Evolutionary conservation across 2,888 invertebrate genomes (phyloP), one percentile per base, ranked within the genome.

Genomic region (Hetaerina titia): DNA sequence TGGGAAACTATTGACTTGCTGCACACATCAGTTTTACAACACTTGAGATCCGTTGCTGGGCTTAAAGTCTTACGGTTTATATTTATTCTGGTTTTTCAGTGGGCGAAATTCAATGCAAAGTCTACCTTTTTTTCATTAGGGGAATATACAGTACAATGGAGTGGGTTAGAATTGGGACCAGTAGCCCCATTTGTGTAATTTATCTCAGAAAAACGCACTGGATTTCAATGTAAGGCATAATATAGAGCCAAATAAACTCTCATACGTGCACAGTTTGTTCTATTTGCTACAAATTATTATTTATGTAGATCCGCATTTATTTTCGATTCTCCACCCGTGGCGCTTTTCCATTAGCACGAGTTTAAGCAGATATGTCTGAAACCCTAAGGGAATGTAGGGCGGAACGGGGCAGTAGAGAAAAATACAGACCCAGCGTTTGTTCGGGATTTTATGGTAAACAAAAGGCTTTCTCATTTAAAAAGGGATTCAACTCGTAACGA

Each of bases 401-500:
- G 45, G 25, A 92, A 31, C 11, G 13, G 17, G 25, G 69, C 25
- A 5, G 11, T 22, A n/a, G 13, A 63, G n/a, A 90, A 11, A 56
- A 56, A 69, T 25, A 31, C 6, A 81, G 15, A 31, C 11, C 31
- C 69, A 22, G 6, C n/a, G 25, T 90, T 22, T 92, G 45, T 58
- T 57, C 57, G 58, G 56, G 81, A 22, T 89, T 89, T 56, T n/a
- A 58, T n/a, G 92, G n/a, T 69, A 92, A 92, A 63, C n/a, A 60
- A 57, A 92, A 69, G 69, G 8, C 57, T 22, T 19, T 92, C n/a
- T 74, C 56, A 56, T 92, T 56, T 56, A n/a, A 56, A 89, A 89
- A 89, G 89, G n/a, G 4, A 92, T 92, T 17, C 56, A 74, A 69
- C 69, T 64, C 92, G 81, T 81, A 81, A 57, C 22, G 74, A 31